Conservation (phyloP, 2,797 vertebrate species). For the Triplophysa bombifrons region DNA sequence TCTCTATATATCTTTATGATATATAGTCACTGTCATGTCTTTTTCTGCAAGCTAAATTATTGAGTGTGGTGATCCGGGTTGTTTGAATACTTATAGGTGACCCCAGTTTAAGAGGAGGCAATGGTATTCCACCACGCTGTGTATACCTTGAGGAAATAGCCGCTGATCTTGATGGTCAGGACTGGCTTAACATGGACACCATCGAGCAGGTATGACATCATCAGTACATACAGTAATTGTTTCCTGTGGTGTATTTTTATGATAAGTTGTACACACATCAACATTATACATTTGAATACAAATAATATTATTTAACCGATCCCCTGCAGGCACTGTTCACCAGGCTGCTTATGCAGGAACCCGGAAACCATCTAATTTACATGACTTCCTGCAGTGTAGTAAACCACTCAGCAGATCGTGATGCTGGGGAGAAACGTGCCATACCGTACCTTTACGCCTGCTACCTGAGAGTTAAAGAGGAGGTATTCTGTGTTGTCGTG, state of each 20-base stretch:
- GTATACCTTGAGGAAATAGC: constrained; percentile 96
- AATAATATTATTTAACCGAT: constrained; percentile 17
- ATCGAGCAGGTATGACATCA: constrained; percentile 86
- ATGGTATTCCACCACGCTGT: constrained; percentile 93
- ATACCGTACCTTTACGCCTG: constrained; percentile 92
- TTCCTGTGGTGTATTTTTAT: neutral
- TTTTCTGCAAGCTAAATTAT: neutral
- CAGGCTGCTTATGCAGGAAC: constrained; percentile 90
- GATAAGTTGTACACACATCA: neutral
- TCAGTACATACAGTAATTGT: constrained; percentile 3
- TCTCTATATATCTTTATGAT: neutral
- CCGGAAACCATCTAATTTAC: constrained; percentile 90
- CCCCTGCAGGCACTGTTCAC: constrained; percentile 87
- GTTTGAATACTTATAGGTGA: constrained; percentile 79
- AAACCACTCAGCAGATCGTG: constrained; percentile 94
- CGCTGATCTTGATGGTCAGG: constrained; percentile 91
- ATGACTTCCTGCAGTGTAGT: constrained; percentile 87
- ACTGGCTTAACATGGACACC: constrained; percentile 98
- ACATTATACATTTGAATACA: neutral
- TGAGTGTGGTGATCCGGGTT: neutral
- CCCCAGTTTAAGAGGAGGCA: constrained; percentile 89
- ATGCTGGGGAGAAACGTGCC: constrained; percentile 90
- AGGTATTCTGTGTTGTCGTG: constrained; percentile 74
- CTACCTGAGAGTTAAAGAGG: constrained; percentile 91
- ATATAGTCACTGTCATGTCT: neutral